phyloP scores from a whole-genome alignment of 2,113 vertebrate species.

The Semicossyphus pulcher region DNA sequence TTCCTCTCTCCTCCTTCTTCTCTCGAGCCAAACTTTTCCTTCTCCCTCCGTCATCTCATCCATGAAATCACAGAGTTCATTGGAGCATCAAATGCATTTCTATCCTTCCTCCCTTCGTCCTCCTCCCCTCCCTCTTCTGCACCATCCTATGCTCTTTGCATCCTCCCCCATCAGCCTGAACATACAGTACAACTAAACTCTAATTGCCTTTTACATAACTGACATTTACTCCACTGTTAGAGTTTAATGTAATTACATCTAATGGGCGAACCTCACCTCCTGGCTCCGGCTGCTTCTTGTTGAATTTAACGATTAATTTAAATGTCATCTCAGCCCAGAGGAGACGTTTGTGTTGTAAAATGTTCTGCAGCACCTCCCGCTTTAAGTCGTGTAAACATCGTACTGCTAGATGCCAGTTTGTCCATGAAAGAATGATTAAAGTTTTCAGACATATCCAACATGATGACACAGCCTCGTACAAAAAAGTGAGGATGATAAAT shows the following conservation, averaged over 20 bases:
- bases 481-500: too few species aligned
- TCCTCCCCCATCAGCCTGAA: background rate
- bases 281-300: background rate
- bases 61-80: constrained; percentile 44
- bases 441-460: too few species aligned
- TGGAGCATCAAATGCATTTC: constrained; percentile 41
- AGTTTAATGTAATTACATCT: constrained; percentile 19
- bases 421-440: too few species aligned
- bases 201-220: constrained; percentile 1
- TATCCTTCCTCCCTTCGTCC: background rate
- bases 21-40: too few species aligned
- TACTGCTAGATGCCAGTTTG: too few species aligned
- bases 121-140: background rate
- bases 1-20: background rate
- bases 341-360: too few species aligned
- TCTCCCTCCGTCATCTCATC: constrained; percentile 9
- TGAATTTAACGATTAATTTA: background rate
- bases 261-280: background rate
- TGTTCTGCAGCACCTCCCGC: too few species aligned
- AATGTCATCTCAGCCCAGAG: constrained; percentile 16
- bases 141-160: background rate
- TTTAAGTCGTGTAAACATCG: too few species aligned
- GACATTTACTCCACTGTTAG: constrained; percentile 21
- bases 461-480: too few species aligned
- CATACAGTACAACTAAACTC: background rate